Base-by-base conservation (phyloP, 2,888 invertebrate species). In the Arrhopalites spinosus region DNA sequence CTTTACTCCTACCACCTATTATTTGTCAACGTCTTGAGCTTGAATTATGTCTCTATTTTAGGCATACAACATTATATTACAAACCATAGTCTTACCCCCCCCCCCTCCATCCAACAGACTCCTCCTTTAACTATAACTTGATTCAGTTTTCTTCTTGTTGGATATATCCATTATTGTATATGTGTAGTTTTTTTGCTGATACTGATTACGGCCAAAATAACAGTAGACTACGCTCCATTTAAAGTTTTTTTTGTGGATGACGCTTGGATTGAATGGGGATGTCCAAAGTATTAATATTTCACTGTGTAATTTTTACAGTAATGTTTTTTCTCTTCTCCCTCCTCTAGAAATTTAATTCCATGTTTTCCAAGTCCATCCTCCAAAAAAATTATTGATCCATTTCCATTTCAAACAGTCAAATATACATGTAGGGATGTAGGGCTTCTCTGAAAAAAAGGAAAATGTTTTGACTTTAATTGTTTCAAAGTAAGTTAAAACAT, bases 21-120 rank as follows among this genome's bases (percentile, higher is more conserved):
- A 74, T 74, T 74, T 74, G 74, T 74, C 74, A 74, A 74, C 74
- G 68, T 74, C 74, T n/a, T 74, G 68, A 74, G 74, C 74, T 74
- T 74, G 74, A 74, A 74, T 74, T 74, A 74, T 74, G 74, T 68
- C 74, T 74, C 74, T 74, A 74, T 74, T 74, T 74, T 74, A 61
- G 67, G 45, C 61, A 56, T 56, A 68, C 56, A 47, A 30, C 43
- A 61, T 68, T 53, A 56, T 74, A 50, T 59, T 43, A 20, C 68
- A 30, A 30, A 53, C 59, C 36, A 43, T 23, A n/a, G n/a, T 36
- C 15, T 27, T 63, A 5, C 63, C 29, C 47, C 15, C 47, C 15
- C 47, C 15, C 23, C 30, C 29, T 63, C 61, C n/a, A n/a, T n/a
- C n/a, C n/a, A n/a, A n/a, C n/a, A 20, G 30, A 8, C 36, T 64